Evolutionary conservation across 1,140 invertebrate species (phyloP), one percentile per base, ranked within the genome.

Genomic region (Panulirus ornatus): DNA sequence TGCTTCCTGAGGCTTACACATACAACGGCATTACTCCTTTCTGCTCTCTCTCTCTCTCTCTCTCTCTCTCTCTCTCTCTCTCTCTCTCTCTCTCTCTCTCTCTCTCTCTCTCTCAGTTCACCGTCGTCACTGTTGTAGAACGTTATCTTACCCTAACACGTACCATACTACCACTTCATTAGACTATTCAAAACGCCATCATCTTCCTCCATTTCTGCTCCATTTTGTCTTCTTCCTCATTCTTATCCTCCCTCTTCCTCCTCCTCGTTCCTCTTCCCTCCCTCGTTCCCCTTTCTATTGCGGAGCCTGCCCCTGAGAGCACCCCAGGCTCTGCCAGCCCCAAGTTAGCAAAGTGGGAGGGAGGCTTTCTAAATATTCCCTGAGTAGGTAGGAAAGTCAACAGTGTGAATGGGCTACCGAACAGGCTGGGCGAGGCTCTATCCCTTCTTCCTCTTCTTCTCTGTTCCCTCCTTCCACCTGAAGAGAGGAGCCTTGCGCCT

Each of bases 281-380:
- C 22, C 63, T 66, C 30, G 5, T 22, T 27, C 22, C 22, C 3
- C 63, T 66, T 66, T n/a, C n/a, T n/a, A n/a, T n/a, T n/a, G n/a
- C n/a, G n/a, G n/a, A n/a, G n/a, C n/a, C n/a, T 14, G 22, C 54
- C 22, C n/a, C 27, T 11, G n/a, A 66, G 5, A 22, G 6, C 58
- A 8, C 27, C 58, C 16, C 5, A n/a, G 27, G 58, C 5, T 30
- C 58, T 27, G 3, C 9, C 27, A 66, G 22, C 58, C 58, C 8
- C 58, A 27, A 66, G 58, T 30, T 66, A 30, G 27, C 58, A 66
- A 66, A 66, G n/a, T 30, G 58, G 44, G 44, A 47, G 44, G 44
- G 14, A 66, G n/a, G n/a, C 58, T 66, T 66, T 66, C 58, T 66
- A 66, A 66, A 66, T 66, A 66, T 66, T 66, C 58, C 58, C 58